phyloP scores from a whole-genome alignment of 2,797 vertebrate species.

The Graptemys geographica region DNA sequence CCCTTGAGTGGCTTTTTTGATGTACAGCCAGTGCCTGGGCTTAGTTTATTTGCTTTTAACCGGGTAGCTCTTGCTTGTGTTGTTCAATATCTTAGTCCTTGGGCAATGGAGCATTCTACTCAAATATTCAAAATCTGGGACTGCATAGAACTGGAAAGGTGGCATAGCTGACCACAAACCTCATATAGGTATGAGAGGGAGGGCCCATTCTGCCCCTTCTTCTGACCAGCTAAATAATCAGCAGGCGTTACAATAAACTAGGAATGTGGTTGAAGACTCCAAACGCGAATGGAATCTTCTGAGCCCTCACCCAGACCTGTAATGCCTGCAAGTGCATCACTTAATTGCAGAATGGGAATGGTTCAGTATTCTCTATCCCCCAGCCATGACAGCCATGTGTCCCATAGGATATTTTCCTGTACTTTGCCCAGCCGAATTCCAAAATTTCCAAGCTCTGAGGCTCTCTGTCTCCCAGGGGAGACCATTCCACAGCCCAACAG shows the following conservation, averaged over 20 bases:
- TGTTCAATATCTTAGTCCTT: background rate
- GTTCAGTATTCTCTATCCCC: background rate
- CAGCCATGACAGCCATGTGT: background rate
- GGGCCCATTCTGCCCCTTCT: background rate
- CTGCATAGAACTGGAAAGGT: background rate
- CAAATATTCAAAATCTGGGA: background rate
- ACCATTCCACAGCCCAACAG: background rate
- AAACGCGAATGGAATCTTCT: background rate
- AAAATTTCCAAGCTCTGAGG: background rate
- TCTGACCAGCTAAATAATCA: background rate
- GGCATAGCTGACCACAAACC: background rate
- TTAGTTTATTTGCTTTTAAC: background rate
- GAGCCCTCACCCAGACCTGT: background rate
- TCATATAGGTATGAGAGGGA: background rate
- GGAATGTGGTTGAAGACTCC: background rate
- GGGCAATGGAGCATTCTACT: background rate
- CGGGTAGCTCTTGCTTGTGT: background rate
- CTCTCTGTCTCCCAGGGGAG: background rate
- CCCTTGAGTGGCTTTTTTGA: accelerated
- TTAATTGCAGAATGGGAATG: background rate
- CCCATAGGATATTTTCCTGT: background rate
- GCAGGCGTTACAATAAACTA: background rate
- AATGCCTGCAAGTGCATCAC: background rate
- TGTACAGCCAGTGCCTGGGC: background rate
- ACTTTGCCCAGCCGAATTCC: background rate